Conservation (phyloP, 2,113 vertebrate species). For the Spilogale gracilis region DNA sequence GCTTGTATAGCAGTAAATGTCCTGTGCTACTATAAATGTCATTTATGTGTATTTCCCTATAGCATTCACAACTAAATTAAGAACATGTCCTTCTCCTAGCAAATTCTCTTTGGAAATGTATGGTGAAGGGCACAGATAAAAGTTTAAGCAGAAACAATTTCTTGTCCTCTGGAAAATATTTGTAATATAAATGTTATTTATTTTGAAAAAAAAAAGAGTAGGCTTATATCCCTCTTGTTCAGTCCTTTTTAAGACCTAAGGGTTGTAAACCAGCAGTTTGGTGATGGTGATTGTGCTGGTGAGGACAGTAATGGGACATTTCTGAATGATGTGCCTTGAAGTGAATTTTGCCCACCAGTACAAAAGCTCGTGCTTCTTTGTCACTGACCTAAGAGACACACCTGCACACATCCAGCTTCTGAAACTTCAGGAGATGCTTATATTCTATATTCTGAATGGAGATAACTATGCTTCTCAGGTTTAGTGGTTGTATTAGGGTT, state of each 20-base stretch:
- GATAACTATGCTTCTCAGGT: background rate
- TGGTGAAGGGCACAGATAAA: background rate
- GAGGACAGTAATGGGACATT: background rate
- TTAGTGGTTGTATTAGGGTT: background rate
- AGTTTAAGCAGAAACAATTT: slow-evolving; percentile 33
- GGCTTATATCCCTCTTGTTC: background rate
- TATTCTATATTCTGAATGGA: background rate
- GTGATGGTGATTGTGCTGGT: background rate
- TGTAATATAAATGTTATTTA: background rate
- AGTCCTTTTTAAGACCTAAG: background rate
- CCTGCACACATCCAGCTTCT: background rate
- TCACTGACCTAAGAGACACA: background rate
- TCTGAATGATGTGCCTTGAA: background rate
- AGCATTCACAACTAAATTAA: background rate
- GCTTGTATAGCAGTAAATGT: background rate
- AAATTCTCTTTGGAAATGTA: slow-evolving; percentile 17
- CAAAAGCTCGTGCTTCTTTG: background rate
- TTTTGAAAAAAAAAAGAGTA: background rate
- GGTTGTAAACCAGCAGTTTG: background rate
- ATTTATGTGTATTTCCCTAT: background rate
- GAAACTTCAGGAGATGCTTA: background rate
- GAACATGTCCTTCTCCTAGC: background rate
- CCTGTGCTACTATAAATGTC: background rate
- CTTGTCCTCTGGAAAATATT: background rate
- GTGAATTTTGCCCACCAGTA: background rate